phyloP scores from a whole-genome alignment of 2,888 invertebrate species.

The Diabrotica balteata region DNA sequence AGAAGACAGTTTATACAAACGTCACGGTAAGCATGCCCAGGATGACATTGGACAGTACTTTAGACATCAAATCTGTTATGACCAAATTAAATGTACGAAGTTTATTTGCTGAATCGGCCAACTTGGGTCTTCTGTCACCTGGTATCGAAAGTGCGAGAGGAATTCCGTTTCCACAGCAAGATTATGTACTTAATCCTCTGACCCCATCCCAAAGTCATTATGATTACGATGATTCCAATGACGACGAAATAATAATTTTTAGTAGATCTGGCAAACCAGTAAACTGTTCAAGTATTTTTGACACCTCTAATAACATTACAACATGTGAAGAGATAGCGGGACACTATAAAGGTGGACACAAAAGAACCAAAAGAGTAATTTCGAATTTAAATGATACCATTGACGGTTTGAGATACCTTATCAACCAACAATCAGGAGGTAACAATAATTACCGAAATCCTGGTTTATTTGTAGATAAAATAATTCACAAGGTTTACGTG shows the following conservation, averaged over 20 bases:
- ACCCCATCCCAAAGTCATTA: constrained; percentile 8
- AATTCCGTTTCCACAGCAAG: constrained; percentile 10
- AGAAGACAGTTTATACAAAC: constrained; percentile 59
- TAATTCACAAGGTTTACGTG: constrained; percentile 72
- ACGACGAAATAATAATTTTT: constrained; percentile 44
- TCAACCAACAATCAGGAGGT: constrained; percentile 52
- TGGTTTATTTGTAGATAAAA: constrained; percentile 68
- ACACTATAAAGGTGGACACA: constrained; percentile 52
- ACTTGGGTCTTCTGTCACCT: constrained; percentile 71
- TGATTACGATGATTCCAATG: background rate
- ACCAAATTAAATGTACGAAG: constrained; percentile 65
- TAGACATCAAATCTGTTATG: constrained; percentile 66
- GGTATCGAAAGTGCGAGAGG: constrained; percentile 48
- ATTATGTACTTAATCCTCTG: constrained; percentile 25
- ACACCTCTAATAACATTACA: constrained; percentile 45
- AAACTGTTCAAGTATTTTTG: constrained; percentile 50
- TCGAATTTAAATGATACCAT: constrained; percentile 39
- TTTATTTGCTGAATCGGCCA: constrained; percentile 72
- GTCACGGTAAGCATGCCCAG: constrained; percentile 72
- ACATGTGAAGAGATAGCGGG: constrained; percentile 44
- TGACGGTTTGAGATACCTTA: constrained; percentile 47
- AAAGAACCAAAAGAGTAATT: constrained; percentile 52
- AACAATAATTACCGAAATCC: constrained; percentile 67
- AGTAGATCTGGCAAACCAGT: constrained; percentile 40
- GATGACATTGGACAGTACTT: constrained; percentile 71